Base-by-base conservation (phyloP, 2,797 vertebrate genomes). In the Parambassis ranga region DNA sequence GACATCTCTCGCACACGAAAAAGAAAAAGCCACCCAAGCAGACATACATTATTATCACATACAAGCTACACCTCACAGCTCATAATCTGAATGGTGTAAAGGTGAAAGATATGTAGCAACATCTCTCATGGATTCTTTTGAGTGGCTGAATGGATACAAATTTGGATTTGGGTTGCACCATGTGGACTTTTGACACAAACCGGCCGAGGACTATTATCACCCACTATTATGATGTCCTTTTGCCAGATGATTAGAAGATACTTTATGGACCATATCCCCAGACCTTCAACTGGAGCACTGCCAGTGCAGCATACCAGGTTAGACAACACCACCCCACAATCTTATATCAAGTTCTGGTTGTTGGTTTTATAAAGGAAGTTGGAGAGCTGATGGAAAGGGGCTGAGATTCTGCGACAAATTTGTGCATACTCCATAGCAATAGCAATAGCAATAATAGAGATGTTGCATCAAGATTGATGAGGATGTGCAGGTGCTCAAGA, bases 351-450 rank as follows among this genome's bases (percentile, higher is more conserved):
- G n/a, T n/a, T n/a, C n/a, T n/a, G n/a, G n/a, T n/a, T n/a, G n/a
- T n/a, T n/a, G n/a, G n/a, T n/a, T n/a, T n/a, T n/a, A n/a, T n/a
- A n/a, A 98, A 85, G 97, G 97, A 13, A 95, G 91, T 0, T 98
- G 97, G 97, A 94, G 96, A 88, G 90, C 89, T n/a, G 95, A 99
- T 57, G 96, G 96, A 32, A 99, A 98, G 92, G 95, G 97, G 52
- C 91, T 98, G 10, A 98, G 96, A 43, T 97, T 99, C 64, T 99
- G 97, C 97, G 97, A 99, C 81, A 93, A 78, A 1, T 98, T 92
- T 80, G 41, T 96, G 63, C 97, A 98, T 71, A 97, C 96, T 9
- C 92, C 36, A 92, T 50, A 73, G 61, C 98, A 0, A 82, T 41
- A n/a, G n/a, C 10, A 90, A 94, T 0, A 87, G 93, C 13, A 94